Percentiles rank a stretch among this genome's conserved stretches.
phyloP scores from a whole-genome alignment of 2,113 vertebrate species.

The Peromyscus leucopus region DNA sequence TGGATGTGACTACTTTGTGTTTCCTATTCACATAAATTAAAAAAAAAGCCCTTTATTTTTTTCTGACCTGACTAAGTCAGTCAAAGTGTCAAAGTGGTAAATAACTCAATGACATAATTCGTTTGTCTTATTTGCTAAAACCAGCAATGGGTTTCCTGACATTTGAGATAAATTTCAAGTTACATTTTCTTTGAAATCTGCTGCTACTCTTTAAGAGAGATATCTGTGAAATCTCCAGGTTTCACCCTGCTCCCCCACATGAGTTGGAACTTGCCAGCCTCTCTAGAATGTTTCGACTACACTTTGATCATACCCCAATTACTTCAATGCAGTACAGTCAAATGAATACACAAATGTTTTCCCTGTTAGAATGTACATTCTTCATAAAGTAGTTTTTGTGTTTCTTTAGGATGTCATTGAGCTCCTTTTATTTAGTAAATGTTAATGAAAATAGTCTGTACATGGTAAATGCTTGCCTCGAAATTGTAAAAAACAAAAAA shows the following conservation, averaged over 20 bases:
- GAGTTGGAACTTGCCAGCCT: conserved; percentile 1
- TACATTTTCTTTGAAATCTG: conserved; percentile 79
- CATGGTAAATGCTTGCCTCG: neutral
- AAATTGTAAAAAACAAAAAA: conserved; percentile 25
- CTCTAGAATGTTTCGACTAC: neutral
- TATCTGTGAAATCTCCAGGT: conserved; percentile 68
- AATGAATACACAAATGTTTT: neutral
- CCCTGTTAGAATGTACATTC: conserved; percentile 21
- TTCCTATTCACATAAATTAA: neutral
- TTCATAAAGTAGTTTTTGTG: neutral
- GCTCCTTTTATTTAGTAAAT: neutral
- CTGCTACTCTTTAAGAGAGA: conserved; percentile 66
- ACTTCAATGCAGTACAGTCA: neutral
- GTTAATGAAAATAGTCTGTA: neutral
- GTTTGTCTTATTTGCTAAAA: conserved; percentile 64
- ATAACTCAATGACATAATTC: conserved; percentile 48
- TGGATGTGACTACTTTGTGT: conserved; percentile 29
- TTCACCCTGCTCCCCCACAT: neutral
- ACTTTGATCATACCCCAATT: conserved; percentile 49
- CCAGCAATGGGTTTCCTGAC: conserved; percentile 30
- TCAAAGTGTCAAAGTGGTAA: conserved; percentile 51
- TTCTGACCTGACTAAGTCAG: conserved; percentile 59
- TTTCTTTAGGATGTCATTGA: neutral
- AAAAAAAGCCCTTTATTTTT: neutral
- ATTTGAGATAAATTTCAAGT: conserved; percentile 63